Evolutionary conservation across 1,140 invertebrate species (phyloP).

Genomic region (Sipha flava): DNA sequence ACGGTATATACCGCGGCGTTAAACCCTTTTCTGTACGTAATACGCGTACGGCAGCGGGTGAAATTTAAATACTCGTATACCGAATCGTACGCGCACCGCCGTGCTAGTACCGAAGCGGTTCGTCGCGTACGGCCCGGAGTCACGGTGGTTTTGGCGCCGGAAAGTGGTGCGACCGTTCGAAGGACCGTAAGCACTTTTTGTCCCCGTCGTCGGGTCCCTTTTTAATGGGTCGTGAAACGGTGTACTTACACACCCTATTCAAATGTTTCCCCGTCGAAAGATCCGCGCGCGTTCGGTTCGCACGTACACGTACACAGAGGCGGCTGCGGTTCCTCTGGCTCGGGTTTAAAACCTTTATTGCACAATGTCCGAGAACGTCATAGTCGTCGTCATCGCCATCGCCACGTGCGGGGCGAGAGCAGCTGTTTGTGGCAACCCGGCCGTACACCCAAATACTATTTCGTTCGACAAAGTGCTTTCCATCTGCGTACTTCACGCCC

Average conservation of each 20-base stretch:
- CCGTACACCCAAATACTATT: neutral
- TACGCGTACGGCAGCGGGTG: no score
- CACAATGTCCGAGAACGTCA: neutral
- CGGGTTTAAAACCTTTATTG: neutral
- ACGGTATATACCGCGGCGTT: no score
- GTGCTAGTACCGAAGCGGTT: neutral
- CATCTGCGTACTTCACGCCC: neutral
- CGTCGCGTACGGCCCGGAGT: neutral
- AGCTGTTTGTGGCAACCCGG: neutral
- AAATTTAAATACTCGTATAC: no score
- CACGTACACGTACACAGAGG: neutral
- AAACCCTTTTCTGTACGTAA: no score
- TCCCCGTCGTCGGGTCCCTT: neutral
- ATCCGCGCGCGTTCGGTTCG: neutral
- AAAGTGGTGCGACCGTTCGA: neutral
- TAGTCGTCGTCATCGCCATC: no score
- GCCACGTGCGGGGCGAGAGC: neutral
- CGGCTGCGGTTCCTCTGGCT: neutral
- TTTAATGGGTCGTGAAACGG: slow-evolving; percentile 25
- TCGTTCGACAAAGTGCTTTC: neutral
- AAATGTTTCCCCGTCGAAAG: neutral
- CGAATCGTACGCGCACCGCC: no score
- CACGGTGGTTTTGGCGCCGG: neutral
- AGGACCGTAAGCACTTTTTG: neutral
- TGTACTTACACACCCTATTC: neutral